Conservation (phyloP, 2,113 vertebrate genomes). For the Glareola pratincola region DNA sequence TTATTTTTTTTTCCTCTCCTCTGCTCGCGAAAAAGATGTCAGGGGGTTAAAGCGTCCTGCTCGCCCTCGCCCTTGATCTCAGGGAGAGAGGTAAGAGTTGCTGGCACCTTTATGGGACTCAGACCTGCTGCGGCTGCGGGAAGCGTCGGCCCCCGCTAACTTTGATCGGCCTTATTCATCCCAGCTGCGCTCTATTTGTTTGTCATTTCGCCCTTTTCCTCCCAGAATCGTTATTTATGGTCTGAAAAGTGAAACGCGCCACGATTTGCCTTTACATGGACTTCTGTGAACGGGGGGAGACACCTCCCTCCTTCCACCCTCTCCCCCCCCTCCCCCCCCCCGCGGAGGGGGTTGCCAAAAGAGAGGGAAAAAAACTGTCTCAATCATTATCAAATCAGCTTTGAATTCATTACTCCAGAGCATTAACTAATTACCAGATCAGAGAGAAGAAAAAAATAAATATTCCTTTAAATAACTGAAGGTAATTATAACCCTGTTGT, state of each 20-base stretch:
- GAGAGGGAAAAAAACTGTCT: neutral
- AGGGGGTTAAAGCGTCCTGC: constrained; percentile 38
- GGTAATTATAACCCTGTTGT: constrained; percentile 79
- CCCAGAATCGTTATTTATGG: constrained; percentile 71
- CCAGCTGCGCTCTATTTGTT: constrained; percentile 77
- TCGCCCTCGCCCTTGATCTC: constrained; percentile 59
- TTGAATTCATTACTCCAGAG: constrained; percentile 66
- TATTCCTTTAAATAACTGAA: constrained; percentile 76
- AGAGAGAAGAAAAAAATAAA: constrained; percentile 73
- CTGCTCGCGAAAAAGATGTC: neutral
- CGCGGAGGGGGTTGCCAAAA: neutral
- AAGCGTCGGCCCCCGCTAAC: constrained; percentile 25
- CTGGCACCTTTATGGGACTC: constrained; percentile 66
- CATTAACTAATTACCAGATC: constrained; percentile 75
- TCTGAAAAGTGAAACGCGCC: neutral
- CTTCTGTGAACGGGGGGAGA: neutral
- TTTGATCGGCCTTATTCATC: constrained; percentile 76
- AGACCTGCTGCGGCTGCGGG: constrained; percentile 30
- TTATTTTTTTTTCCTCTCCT: neutral
- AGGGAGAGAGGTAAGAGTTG: neutral
- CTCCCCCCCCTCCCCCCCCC: neutral
- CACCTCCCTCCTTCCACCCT: too few relatives aligned
- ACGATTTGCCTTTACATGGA: neutral
- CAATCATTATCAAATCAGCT: constrained; percentile 52
- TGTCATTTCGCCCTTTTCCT: constrained; percentile 64